Percentiles rank a stretch among this genome's conserved stretches.
Conservation (phyloP, 2,797 vertebrate species). For the Poecilia wingei region DNA sequence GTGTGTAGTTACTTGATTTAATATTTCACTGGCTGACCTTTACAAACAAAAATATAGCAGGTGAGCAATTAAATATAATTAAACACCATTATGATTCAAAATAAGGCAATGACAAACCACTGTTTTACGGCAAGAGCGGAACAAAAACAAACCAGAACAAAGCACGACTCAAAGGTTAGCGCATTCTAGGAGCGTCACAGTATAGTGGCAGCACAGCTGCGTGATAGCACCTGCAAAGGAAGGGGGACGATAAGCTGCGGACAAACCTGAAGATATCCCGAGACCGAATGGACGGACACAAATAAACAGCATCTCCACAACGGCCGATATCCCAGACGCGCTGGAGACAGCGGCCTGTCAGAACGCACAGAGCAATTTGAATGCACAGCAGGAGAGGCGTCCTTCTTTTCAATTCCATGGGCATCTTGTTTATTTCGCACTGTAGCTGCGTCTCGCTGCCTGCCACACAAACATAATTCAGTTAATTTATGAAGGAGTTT, state of each 20-base stretch:
- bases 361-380: constrained; percentile 73
- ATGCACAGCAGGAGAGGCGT: constrained; percentile 71
- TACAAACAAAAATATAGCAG: constrained; percentile 24
- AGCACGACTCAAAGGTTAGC: constrained; percentile 41
- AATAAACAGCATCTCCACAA: constrained; percentile 69
- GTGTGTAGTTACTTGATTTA: constrained; percentile 20
- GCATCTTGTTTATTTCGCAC: constrained; percentile 70
- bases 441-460: constrained; percentile 48
- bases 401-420: constrained; percentile 67
- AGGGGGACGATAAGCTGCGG: constrained; percentile 52
- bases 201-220: constrained; percentile 38
- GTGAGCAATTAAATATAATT: constrained; percentile 33
- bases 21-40: constrained; percentile 17
- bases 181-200: constrained; percentile 53
- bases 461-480: constrained; percentile 55
- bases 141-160: constrained; percentile 30
- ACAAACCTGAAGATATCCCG: constrained; percentile 68
- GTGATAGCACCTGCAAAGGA: constrained; percentile 22
- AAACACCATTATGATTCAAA: constrained; percentile 13
- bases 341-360: constrained; percentile 73
- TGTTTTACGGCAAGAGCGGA: constrained; percentile 31
- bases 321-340: constrained; percentile 69
- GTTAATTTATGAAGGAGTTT: constrained; percentile 55
- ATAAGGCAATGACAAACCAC: constrained; percentile 22
- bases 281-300: constrained; percentile 53